Percentiles rank a stretch among this genome's conserved stretches.
These are phyloP conservation scores for Poecilobothrus nobilitatus DNA, from an alignment of 2,888 invertebrate species.

Conservation along the genomic window DNA sequence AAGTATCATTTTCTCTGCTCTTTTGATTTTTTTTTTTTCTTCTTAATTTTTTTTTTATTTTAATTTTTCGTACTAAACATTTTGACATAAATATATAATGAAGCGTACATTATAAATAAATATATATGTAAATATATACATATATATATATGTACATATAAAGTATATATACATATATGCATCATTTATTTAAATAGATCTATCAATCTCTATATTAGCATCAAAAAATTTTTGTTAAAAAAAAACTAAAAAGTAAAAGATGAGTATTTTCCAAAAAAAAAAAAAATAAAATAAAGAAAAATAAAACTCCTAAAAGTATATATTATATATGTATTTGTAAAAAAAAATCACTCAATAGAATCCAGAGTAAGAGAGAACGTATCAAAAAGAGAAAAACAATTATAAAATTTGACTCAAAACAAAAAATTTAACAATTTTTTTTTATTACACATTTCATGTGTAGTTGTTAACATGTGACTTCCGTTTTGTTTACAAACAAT, in stretches of 20 bases:
- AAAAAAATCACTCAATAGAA: background rate
- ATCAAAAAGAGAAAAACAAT: background rate
- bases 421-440: no score
- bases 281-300: background rate
- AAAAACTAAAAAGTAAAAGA: no score
- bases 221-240: background rate
- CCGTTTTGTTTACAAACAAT: constrained; percentile 19
- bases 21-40: background rate
- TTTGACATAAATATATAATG: no score
- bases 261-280: background rate
- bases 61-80: no score
- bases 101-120: background rate
- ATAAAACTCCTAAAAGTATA: background rate
- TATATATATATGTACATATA: background rate
- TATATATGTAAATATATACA: background rate
- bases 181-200: constrained; percentile 6
- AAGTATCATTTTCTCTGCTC: background rate
- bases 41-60: background rate
- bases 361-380: no score
- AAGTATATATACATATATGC: background rate
- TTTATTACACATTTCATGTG: background rate
- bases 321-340: background rate
- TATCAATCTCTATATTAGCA: constrained; percentile 6
- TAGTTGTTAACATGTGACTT: background rate
- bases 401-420: background rate